phyloP scores from a whole-genome alignment of 1,140 invertebrate species.

The Pentalonia nigronervosa region DNA sequence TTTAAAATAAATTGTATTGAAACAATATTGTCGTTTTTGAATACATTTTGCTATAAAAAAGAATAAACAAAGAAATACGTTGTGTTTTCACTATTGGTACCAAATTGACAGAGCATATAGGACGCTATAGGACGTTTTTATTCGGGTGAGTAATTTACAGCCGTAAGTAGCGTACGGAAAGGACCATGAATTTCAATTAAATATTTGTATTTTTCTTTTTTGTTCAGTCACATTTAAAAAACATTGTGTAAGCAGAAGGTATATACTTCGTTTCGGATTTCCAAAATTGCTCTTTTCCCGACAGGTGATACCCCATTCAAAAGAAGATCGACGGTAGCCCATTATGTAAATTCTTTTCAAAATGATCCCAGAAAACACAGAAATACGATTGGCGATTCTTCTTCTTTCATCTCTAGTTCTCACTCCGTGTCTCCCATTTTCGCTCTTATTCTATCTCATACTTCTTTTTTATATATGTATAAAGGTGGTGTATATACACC shows the following conservation, averaged over 20 bases:
- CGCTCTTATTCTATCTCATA: slow-evolving; percentile 8
- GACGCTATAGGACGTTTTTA: background rate
- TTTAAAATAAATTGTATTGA: background rate
- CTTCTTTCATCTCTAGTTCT: slow-evolving; percentile 47
- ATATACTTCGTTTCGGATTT: slow-evolving; percentile 38
- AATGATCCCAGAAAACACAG: slow-evolving; percentile 53
- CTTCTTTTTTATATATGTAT: slow-evolving; percentile 2
- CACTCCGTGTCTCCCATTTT: slow-evolving; percentile 36
- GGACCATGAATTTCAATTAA: slow-evolving; percentile 13
- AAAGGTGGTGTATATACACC: background rate
- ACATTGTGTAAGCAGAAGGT: slow-evolving; percentile 17
- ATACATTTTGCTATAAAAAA: background rate
- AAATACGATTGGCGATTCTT: slow-evolving; percentile 52
- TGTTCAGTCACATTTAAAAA: slow-evolving; percentile 26
- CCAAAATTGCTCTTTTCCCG: slow-evolving; percentile 35
- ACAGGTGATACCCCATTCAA: slow-evolving; percentile 56
- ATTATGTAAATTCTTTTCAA: slow-evolving; percentile 56
- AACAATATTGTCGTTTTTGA: background rate
- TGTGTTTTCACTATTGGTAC: background rate
- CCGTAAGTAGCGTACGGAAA: background rate
- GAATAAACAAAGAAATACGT: background rate
- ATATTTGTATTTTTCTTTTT: slow-evolving; percentile 15
- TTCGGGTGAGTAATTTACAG: slow-evolving; percentile 4
- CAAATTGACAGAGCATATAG: background rate
- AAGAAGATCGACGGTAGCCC: slow-evolving; percentile 53